Conservation (phyloP, 2,888 invertebrate genomes). For the Prenolepis imparis region DNA sequence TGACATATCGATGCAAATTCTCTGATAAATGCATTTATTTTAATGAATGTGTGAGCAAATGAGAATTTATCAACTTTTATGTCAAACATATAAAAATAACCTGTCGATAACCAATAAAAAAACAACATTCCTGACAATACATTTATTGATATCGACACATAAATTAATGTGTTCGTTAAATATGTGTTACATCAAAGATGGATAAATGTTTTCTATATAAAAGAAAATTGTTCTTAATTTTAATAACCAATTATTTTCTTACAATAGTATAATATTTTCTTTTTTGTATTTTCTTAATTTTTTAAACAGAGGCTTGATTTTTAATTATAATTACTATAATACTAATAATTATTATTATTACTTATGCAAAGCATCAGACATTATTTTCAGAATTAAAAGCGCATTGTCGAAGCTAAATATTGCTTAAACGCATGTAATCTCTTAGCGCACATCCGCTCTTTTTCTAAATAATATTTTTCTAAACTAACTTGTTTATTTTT, state of each 20-base stretch:
- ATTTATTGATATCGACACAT: background rate
- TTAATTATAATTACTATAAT: background rate
- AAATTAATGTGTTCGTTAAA: slow-evolving; percentile 19
- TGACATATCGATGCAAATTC: slow-evolving; percentile 15
- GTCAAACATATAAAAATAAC: slow-evolving; percentile 17
- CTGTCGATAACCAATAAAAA: background rate
- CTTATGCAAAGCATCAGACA: background rate
- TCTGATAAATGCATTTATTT: background rate
- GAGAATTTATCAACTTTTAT: slow-evolving; percentile 38
- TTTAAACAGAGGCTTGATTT: background rate
- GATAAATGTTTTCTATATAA: background rate
- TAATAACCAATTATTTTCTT: background rate
- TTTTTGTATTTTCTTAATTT: background rate
- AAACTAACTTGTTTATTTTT: background rate
- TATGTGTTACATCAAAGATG: background rate
- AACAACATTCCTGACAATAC: slow-evolving; percentile 3
- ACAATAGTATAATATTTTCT: background rate
- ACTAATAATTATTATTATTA: background rate
- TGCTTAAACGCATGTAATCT: background rate
- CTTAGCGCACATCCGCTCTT: background rate
- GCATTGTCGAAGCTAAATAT: background rate
- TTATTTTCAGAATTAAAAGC: background rate
- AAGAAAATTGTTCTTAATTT: background rate
- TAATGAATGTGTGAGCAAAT: slow-evolving; percentile 2
- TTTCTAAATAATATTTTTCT: background rate